phyloP scores from a whole-genome alignment of 2,888 invertebrate genomes.

The Lymantria dispar region DNA sequence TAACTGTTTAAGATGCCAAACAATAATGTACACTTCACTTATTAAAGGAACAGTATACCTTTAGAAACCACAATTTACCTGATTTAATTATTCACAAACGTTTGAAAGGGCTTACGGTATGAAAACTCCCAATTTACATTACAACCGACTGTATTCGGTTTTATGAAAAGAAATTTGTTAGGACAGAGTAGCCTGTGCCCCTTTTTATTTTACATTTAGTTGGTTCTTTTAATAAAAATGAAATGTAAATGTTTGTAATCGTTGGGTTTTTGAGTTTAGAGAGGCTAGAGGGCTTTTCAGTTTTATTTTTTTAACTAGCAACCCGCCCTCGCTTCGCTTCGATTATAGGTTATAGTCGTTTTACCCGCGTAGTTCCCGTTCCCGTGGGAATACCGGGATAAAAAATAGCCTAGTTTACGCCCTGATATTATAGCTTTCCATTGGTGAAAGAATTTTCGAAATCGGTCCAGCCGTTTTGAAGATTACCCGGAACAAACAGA shows the following conservation, averaged over 20 bases:
- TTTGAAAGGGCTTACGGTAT: not conserved
- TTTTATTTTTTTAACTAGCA: too few species aligned
- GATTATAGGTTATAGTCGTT: too few species aligned
- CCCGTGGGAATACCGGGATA: too few species aligned
- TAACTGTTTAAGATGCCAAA: not conserved
- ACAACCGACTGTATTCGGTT: constrained; percentile 1
- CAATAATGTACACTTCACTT: not conserved
- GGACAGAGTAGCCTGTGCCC: not conserved
- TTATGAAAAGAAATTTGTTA: constrained; percentile 5
- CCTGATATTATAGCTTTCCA: too few species aligned
- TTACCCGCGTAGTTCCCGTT: too few species aligned
- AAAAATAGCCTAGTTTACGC: too few species aligned
- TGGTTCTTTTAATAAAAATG: not conserved
- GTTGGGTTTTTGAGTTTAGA: not conserved
- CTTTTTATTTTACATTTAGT: not conserved
- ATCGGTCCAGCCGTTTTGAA: too few species aligned
- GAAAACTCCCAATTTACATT: not conserved
- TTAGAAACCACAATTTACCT: not conserved
- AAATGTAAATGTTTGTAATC: not conserved
- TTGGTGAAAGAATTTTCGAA: too few species aligned
- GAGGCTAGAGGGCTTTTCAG: too few species aligned
- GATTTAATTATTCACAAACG: not conserved
- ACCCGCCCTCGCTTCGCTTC: too few species aligned
- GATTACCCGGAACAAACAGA: too few species aligned
- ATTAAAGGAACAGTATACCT: not conserved